Evolutionary conservation across 2,888 invertebrate genomes (phyloP), one percentile per base, ranked within the genome.

Genomic region (Drosophila picticornis): DNA sequence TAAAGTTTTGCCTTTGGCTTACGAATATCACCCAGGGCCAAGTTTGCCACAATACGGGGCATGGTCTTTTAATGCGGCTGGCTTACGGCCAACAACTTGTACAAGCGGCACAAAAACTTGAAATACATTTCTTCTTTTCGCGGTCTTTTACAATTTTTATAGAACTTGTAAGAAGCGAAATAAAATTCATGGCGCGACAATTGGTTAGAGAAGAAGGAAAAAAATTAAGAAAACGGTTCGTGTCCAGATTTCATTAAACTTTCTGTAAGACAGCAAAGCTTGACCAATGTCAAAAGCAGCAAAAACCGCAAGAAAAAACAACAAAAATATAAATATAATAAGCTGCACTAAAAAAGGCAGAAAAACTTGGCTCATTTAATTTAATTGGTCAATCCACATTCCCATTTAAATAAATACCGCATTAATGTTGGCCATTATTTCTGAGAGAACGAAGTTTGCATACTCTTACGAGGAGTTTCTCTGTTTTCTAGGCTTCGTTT

Each of bases 181-280:
- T 88, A 83, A 90, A 90, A 88, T 88, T 88, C 88, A 88, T 90
- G 83, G 80, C 88, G 71, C 80, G 83, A 79, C 88, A 88, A 85
- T 90, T 83, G 73, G 58, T 56, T 53, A 34, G 69, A 58, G 27
- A 9, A 59, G 56, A 13, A 22, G 22, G 13, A 16, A 5, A 57
- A 27, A 56, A 34, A 25, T 34, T 13, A 34, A 13, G 34, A 34
- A 32, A 62, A 69, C 62, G 73, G 68, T 87, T 81, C 84, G 79
- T 88, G 85, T 80, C 78, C 85, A 90, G 88, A 90, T 91, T 91
- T 91, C 90, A 89, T 91, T 91, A 84, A 90, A 85, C 85, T 78
- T 78, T 77, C 70, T 34, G 62, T 43, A 69, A 66, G 64, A 80
- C 77, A 75, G 67, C 83, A 71, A 88, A 74, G 90, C 83, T 62